Conservation (phyloP, 2,113 vertebrate species). For the Cavia aperea region DNA sequence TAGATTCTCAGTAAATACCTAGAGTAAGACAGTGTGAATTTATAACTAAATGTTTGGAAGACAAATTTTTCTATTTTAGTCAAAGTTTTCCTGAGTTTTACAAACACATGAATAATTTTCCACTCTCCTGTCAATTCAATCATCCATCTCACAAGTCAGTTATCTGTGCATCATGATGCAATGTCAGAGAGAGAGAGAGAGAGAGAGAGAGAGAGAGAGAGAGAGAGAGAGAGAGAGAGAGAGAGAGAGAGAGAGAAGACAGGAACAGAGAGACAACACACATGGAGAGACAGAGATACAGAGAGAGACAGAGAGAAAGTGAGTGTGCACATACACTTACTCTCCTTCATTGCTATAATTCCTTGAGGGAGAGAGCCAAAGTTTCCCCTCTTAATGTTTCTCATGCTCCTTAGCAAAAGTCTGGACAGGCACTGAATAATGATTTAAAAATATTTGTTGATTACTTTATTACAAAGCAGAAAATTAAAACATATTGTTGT, state of each 20-base stretch:
- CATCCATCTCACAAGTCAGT: neutral
- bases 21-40: neutral
- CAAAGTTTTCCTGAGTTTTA: neutral
- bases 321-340: neutral
- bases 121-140: neutral
- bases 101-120: neutral
- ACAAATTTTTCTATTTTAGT: neutral
- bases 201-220: neutral
- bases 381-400: neutral
- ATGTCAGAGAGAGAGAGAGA: neutral
- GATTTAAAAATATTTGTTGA: slow-evolving; percentile 9
- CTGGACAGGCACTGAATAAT: neutral
- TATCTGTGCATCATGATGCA: neutral
- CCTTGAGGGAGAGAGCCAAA: neutral
- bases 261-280: neutral
- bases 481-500: neutral
- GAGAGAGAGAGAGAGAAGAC: rapidly evolving
- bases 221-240: neutral
- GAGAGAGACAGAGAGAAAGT: neutral
- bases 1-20: neutral
- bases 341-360: neutral
- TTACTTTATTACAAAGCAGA: neutral
- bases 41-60: neutral
- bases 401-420: neutral
- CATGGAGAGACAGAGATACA: neutral